Percentiles rank a stretch among this genome's conserved stretches.
Evolutionary conservation across 1,140 invertebrate species (phyloP).

Genomic region (Philotrypesis tridentata): DNA sequence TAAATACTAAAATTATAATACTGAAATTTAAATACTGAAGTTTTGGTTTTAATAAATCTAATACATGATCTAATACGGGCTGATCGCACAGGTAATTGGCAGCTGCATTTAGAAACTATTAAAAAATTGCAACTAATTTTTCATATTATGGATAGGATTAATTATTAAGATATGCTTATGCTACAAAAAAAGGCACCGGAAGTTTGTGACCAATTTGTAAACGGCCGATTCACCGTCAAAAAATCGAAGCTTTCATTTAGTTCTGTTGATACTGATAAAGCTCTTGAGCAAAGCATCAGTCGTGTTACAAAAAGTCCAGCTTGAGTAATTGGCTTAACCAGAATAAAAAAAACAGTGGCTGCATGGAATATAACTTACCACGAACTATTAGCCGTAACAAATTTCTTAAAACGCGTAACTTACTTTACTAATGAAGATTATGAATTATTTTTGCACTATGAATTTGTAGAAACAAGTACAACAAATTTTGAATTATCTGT

Average conservation of each 20-base stretch:
- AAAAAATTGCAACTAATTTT: constrained; percentile 46
- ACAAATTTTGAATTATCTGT: too few relatives aligned
- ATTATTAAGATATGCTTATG: constrained; percentile 43
- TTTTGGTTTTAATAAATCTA: constrained; percentile 15
- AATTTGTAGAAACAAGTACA: neutral
- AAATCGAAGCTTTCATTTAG: neutral
- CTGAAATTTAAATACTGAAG: too few relatives aligned
- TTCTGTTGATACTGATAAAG: constrained; percentile 3
- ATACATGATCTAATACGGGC: constrained; percentile 31
- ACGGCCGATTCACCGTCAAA: constrained; percentile 16
- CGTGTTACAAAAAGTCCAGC: neutral
- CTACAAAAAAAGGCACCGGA: neutral
- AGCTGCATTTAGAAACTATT: constrained; percentile 23
- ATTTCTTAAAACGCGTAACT: neutral
- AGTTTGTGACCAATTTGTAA: neutral
- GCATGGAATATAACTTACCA: constrained; percentile 1
- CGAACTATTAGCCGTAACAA: neutral
- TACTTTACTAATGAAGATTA: neutral
- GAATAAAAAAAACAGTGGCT: neutral
- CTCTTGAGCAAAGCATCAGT: neutral
- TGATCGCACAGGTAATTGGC: constrained; percentile 46
- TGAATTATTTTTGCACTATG: neutral
- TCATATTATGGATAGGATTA: constrained; percentile 31
- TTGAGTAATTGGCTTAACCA: neutral
- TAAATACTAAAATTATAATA: constrained; percentile 16